Evolutionary conservation across 1,140 invertebrate genomes (phyloP).

Genomic region (Tetranychus urticae): DNA sequence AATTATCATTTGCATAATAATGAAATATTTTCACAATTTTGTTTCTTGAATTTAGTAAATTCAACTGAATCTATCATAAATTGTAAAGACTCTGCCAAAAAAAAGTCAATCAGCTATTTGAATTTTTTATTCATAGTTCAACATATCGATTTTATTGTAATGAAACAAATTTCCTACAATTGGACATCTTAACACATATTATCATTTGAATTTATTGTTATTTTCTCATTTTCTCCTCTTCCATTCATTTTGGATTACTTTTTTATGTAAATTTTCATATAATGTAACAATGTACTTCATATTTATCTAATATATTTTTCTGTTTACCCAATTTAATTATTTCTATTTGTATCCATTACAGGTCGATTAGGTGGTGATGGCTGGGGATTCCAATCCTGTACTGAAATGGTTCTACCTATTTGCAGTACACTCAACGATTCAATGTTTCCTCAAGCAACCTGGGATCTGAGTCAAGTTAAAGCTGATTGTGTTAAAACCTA

Average conservation of each 20-base stretch:
- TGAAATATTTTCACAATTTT: no score
- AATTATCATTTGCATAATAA: no score
- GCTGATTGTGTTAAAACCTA: constrained; percentile 42
- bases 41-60: no score
- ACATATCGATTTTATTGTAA: no score
- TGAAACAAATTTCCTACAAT: no score
- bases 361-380: constrained; percentile 31
- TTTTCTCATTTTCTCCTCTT: background rate
- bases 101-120: no score
- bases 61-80: no score
- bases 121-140: no score
- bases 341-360: background rate
- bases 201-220: background rate
- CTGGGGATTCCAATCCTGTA: constrained; percentile 64
- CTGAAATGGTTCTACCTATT: constrained; percentile 86
- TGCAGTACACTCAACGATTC: constrained; percentile 48
- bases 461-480: constrained; percentile 42
- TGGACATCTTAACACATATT: no score
- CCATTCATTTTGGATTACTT: no score
- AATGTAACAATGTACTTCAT: background rate
- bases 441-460: constrained; percentile 52
- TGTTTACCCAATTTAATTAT: background rate
- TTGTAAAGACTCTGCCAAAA: no score
- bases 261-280: no score
- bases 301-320: background rate